Percentiles rank a stretch among this genome's conserved stretches.
Evolutionary conservation across 2,888 invertebrate species (phyloP).

Genomic region (Hypselothyrea guttata): DNA sequence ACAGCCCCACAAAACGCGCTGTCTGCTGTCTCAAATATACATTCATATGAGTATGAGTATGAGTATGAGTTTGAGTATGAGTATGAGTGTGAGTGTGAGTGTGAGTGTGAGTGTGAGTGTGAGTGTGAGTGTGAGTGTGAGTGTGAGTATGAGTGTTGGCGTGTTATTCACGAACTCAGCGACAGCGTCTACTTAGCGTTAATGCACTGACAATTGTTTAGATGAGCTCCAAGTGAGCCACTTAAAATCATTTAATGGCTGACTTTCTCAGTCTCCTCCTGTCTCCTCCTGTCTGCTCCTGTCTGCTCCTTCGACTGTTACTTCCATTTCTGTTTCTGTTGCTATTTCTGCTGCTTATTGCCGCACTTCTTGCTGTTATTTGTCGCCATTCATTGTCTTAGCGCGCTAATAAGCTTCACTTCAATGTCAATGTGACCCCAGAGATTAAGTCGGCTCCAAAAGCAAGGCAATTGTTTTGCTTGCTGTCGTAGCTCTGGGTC

Average conservation of each 20-base stretch:
- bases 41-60: conserved; percentile 1
- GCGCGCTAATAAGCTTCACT: neutral
- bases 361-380: neutral
- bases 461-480: no score
- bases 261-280: conserved; percentile 12
- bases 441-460: neutral
- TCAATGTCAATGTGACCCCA: neutral
- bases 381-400: neutral
- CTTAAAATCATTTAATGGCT: conserved; percentile 57
- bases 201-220: conserved; percentile 68
- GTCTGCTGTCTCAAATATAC: conserved; percentile 22
- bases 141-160: conserved; percentile 8
- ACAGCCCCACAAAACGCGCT: conserved; percentile 18
- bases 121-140: conserved; percentile 4
- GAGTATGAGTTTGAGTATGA: conserved; percentile 7
- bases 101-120: conserved; percentile 9
- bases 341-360: no score
- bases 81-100: conserved; percentile 1
- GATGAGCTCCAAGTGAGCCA: conserved; percentile 49
- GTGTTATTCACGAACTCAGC: neutral
- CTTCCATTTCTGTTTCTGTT: no score
- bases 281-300: neutral
- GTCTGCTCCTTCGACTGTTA: no score
- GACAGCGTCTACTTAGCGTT: conserved; percentile 43
- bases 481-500: neutral